Evolutionary conservation across 2,113 vertebrate species (phyloP).

Genomic region (Siphamia tubifer): DNA sequence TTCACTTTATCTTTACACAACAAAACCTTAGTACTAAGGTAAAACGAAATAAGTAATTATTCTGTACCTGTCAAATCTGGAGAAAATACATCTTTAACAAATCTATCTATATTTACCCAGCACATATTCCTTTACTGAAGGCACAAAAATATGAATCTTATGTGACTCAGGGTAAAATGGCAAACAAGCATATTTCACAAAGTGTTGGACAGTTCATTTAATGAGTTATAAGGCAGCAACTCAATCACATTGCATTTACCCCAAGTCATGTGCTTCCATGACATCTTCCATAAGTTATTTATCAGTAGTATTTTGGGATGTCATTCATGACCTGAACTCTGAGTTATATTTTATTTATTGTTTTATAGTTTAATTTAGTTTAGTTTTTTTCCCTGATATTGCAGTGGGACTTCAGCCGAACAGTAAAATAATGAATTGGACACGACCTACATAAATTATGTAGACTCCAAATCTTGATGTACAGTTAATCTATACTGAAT

Average conservation of each 20-base stretch:
- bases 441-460: too few relatives aligned
- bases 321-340: slow-evolving; percentile 1
- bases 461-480: too few relatives aligned
- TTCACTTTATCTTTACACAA: background rate
- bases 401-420: too few relatives aligned
- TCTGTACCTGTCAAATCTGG: background rate
- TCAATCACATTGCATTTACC: background rate
- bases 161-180: background rate
- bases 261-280: background rate
- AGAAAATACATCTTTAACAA: slow-evolving; percentile 10
- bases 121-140: background rate
- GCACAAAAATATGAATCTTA: background rate
- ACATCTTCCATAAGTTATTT: background rate
- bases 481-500: too few relatives aligned
- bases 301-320: background rate
- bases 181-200: background rate
- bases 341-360: background rate
- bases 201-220: background rate
- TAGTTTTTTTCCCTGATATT: too few relatives aligned
- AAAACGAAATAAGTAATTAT: background rate
- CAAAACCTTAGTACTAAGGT: background rate
- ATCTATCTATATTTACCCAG: background rate
- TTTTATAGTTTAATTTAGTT: background rate
- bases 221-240: background rate
- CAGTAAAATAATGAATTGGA: too few relatives aligned